These are phyloP conservation scores for Albula glossodonta DNA, from an alignment of 2,113 vertebrate species.

Conservation along the genomic window DNA sequence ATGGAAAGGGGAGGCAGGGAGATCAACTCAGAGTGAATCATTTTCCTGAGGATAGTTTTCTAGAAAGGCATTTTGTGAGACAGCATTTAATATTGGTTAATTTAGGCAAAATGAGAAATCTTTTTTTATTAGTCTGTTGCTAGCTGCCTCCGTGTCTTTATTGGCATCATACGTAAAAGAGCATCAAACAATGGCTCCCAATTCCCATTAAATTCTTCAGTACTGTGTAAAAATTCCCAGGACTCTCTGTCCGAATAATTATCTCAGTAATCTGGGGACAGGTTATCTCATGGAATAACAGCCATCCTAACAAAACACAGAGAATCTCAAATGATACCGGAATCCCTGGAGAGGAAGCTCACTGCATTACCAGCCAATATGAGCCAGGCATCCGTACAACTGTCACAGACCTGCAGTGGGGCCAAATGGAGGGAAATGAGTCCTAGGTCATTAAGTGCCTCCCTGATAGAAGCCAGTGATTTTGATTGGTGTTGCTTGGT, in stretches of 20 bases:
- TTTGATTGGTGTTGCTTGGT: not conserved
- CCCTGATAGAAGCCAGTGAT: not conserved
- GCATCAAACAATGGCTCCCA: not conserved
- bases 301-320: not conserved
- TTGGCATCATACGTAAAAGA: not conserved
- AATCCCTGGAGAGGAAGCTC: not conserved
- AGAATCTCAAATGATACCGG: not conserved
- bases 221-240: not conserved
- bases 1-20: not conserved
- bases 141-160: not conserved
- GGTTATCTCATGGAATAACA: not conserved
- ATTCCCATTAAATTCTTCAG: not conserved
- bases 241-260: not conserved
- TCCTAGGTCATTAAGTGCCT: not conserved
- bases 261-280: not conserved
- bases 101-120: not conserved
- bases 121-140: not conserved
- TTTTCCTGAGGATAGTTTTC: not conserved
- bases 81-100: not conserved
- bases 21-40: not conserved
- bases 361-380: not conserved
- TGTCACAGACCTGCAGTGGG: not conserved
- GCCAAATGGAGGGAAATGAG: not conserved
- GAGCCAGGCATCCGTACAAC: not conserved
- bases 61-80: not conserved